Evolutionary conservation across 1,140 invertebrate genomes (phyloP).

Genomic region (Elysia chlorotica): DNA sequence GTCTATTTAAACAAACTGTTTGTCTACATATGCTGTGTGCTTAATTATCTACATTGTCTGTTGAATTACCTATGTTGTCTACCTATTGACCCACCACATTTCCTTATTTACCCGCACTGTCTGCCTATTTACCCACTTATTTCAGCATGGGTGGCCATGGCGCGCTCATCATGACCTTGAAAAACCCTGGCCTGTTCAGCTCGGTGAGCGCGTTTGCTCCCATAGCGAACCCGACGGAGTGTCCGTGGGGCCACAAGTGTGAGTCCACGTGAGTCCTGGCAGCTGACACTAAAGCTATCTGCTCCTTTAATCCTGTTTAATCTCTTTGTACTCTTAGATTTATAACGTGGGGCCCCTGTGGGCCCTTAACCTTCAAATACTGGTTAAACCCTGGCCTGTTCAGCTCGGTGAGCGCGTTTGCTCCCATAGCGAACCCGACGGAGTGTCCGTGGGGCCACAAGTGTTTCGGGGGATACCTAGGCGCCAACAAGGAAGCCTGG

Average conservation of each 20-base stretch:
- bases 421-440: conserved; percentile 91
- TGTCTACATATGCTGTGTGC: too few relatives aligned
- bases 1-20: too few relatives aligned
- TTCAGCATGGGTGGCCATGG: conserved; percentile 97
- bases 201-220: conserved; percentile 97
- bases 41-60: too few relatives aligned
- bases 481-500: conserved; percentile 73
- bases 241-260: conserved; percentile 85
- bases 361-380: too few relatives aligned
- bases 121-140: too few relatives aligned
- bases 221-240: conserved; percentile 85
- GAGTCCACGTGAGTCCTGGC: conserved; percentile 79
- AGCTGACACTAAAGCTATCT: too few relatives aligned
- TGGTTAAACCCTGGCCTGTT: too few relatives aligned
- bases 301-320: too few relatives aligned
- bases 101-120: too few relatives aligned
- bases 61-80: too few relatives aligned
- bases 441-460: conserved; percentile 83
- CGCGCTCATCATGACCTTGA: conserved; percentile 87
- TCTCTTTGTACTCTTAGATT: background rate
- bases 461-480: conserved; percentile 87
- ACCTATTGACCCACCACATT: too few relatives aligned
- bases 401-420: conserved; percentile 92
- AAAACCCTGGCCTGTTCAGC: conserved; percentile 88
- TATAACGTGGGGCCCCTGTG: background rate